Percentiles rank a stretch among this genome's conserved stretches.
Evolutionary conservation across 1,140 invertebrate species (phyloP).

Genomic region (Pseudomyrmex dendroicus): DNA sequence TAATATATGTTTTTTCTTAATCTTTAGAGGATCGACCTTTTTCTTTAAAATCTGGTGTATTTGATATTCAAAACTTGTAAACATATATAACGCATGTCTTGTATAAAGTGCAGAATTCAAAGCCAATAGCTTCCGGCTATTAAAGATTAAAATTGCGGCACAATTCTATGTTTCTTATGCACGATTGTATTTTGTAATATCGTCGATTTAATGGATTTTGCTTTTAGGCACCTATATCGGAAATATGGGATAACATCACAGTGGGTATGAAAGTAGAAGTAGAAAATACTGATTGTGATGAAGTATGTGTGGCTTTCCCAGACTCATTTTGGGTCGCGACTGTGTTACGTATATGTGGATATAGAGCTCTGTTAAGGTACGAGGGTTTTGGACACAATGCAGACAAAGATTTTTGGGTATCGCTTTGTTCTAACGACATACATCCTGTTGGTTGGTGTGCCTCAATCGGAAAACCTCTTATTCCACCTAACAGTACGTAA

Average conservation of each 20-base stretch:
- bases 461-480: conserved; percentile 96
- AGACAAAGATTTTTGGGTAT: conserved; percentile 98
- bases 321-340: conserved; percentile 98
- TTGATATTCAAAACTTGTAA: too few relatives aligned
- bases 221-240: conserved; percentile 92
- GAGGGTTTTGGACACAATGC: conserved; percentile 96
- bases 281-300: conserved; percentile 95
- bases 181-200: conserved; percentile 10
- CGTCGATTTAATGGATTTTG: not conserved
- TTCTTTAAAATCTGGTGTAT: too few relatives aligned
- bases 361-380: conserved; percentile 96
- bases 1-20: too few relatives aligned
- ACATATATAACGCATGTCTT: too few relatives aligned
- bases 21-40: too few relatives aligned
- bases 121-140: not conserved
- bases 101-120: too few relatives aligned
- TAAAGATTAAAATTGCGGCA: not conserved
- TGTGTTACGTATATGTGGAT: conserved; percentile 95
- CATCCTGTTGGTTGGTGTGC: conserved; percentile 99
- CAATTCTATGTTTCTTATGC: not conserved
- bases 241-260: conserved; percentile 97
- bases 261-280: conserved; percentile 98
- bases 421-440: conserved; percentile 95
- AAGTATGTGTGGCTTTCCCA: conserved; percentile 90
- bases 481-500: conserved; percentile 93